Base-by-base conservation (phyloP, 23 tunicate genomes). In the Corella eumyota region DNA sequence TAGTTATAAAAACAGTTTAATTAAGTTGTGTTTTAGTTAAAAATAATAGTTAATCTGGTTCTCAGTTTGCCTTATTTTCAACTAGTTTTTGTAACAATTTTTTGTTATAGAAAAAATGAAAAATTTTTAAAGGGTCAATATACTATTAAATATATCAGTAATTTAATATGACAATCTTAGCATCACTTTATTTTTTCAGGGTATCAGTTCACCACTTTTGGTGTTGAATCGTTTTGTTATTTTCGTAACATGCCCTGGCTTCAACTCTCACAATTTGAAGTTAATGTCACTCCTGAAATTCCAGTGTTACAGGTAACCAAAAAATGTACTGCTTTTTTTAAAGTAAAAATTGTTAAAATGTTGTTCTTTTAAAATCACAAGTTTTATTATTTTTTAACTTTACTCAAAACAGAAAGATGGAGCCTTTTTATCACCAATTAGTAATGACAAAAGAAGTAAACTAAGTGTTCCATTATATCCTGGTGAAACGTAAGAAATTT, bases 251-350 rank as follows among this genome's bases (percentile, higher is more conserved):
- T 60, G 74, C 37, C 62, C 47, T 61, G 80, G 75, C 62, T 84
- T 5, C 48, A 58, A 63, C 56, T 72, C 3, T 36, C 59, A 56
- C 60, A 68, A 29, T 62, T 69, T 68, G 83, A 69, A 33, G 53
- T 84, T 15, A 66, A 84, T 31, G 68, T 84, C 22, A 49, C 71
- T 4, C 62, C 64, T 32, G 94, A 68, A 35, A 33, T 75, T 15
- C 94, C 94, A 2, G 6, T 84, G 40, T 36, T 82, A 17, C 65
- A 73, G 80, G 80, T 74, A 62, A 20, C 2, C 6, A 19, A 54
- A 26, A 26, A 2, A 1, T 17, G 29, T 54, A 19, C 11, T 54
- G 23, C 11, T n/a, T n/a, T n/a, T n/a, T n/a, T n/a, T n/a, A n/a
- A n/a, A n/a, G n/a, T n/a, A n/a, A n/a, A n/a, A n/a, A n/a, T n/a